Base-by-base conservation (phyloP, 2,888 invertebrate species). In the Microctonus aethiopoides region DNA sequence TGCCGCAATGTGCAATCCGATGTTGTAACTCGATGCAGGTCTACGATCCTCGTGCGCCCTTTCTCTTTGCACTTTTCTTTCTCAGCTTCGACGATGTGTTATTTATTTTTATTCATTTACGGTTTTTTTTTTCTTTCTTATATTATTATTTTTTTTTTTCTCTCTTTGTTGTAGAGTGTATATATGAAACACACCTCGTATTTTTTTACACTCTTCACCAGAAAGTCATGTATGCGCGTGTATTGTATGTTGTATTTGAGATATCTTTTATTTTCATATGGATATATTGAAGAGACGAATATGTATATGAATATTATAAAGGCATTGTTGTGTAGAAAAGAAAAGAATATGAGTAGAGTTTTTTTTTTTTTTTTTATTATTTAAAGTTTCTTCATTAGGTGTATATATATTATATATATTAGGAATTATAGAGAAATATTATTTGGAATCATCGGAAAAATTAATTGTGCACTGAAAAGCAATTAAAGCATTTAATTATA, bases 1-100 rank as follows among this genome's bases (percentile, higher is more conserved):
- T 70, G 70, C 70, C 65, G 65, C 70, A 70, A 70, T 52, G 70
- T 70, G 70, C 70, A 70, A 65, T 70, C 70, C 70, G 70, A 70
- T 70, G 70, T 70, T 70, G 70, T 70, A 70, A 70, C 70, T 52
- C 65, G 65, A 70, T 70, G 70, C 70, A 70, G 65, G 70, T 70
- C 70, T 70, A 65, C 65, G 70, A 70, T 70, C 70, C 70, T 66
- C 34, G 32, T 36, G 65, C 61, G 70, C 70, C 70, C 70, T 70
- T 70, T 70, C 70, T 70, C 70, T 70, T 70, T 70, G 41, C 65
- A 70, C 60, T 70, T 65, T 70, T 70, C 65, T 54, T 59, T 62
- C 65, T 56, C 34, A n/a, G n/a, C n/a, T 41, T 16, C 39, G 10
- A 46, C 46, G 9, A 46, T n/a, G 16, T 46, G n/a, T n/a, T n/a